These are phyloP conservation scores for Peromyscus maniculatus DNA, from an alignment of 2,113 vertebrate species.

Conservation along the genomic window DNA sequence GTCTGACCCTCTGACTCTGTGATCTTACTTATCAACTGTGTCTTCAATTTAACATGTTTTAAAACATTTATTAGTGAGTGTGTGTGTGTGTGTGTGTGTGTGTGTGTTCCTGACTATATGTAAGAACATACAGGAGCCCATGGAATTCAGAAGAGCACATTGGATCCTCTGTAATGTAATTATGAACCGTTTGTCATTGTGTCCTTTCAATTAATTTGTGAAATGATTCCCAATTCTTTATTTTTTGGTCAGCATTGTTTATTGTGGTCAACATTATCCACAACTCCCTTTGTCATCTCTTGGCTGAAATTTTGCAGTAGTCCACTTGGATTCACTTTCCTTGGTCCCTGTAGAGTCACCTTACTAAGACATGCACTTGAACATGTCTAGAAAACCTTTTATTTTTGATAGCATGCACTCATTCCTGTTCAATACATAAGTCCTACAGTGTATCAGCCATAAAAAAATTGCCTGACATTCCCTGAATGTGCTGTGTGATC, in stretches of 20 bases:
- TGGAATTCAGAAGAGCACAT: background rate
- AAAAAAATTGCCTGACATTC: background rate
- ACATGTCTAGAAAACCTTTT: background rate
- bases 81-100: too few species aligned
- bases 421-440: background rate
- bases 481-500: background rate
- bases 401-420: background rate
- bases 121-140: background rate
- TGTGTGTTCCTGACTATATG: background rate
- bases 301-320: background rate
- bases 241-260: background rate
- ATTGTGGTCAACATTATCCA: background rate
- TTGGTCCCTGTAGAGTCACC: background rate
- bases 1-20: background rate
- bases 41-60: background rate
- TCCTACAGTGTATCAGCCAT: background rate
- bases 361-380: background rate
- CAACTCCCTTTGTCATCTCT: background rate
- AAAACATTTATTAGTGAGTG: background rate
- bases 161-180: background rate
- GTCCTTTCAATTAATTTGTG: background rate
- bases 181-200: background rate
- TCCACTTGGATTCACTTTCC: background rate
- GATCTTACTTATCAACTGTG: background rate
- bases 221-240: background rate